Conservation (phyloP, 2,888 invertebrate genomes). For the Acleris sparsana region DNA sequence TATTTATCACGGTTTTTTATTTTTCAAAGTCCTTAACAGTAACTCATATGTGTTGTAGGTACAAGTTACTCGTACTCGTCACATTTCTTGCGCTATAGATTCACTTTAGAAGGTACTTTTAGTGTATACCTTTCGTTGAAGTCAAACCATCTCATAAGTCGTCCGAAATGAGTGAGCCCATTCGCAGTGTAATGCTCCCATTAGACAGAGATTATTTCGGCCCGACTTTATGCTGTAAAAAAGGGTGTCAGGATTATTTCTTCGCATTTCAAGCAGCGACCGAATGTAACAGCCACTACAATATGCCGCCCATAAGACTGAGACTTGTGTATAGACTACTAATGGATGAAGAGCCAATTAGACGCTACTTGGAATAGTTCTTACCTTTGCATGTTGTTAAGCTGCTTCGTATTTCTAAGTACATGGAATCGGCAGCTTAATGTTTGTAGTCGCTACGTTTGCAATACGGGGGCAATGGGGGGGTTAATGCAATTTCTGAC, state of each 20-base stretch:
- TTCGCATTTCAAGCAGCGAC: conserved; percentile 11
- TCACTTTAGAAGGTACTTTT: conserved; percentile 7
- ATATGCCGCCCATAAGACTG: conserved; percentile 1
- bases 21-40: too few relatives aligned
- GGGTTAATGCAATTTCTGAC: conserved; percentile 28
- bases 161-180: conserved; percentile 33
- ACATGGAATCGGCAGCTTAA: conserved; percentile 13
- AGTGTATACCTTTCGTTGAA: conserved; percentile 21
- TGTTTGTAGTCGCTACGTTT: conserved; percentile 7
- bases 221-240: conserved; percentile 28
- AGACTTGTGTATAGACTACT: conserved; percentile 21
- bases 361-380: conserved; percentile 18
- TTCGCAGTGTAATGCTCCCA: conserved; percentile 31
- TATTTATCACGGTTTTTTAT: too few relatives aligned
- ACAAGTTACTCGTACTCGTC: too few relatives aligned
- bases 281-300: conserved; percentile 9
- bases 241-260: conserved; percentile 17
- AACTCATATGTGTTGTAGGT: too few relatives aligned
- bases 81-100: neutral
- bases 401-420: conserved; percentile 24
- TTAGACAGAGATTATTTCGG: conserved; percentile 29
- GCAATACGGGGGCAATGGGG: conserved; percentile 15
- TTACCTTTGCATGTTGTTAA: conserved; percentile 14
- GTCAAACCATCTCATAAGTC: conserved; percentile 27
- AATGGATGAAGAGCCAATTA: conserved; percentile 25